Percentiles rank a stretch among this genome's conserved stretches.
phyloP scores from a whole-genome alignment of 2,797 vertebrate genomes.

The Tenualosa ilisha region DNA sequence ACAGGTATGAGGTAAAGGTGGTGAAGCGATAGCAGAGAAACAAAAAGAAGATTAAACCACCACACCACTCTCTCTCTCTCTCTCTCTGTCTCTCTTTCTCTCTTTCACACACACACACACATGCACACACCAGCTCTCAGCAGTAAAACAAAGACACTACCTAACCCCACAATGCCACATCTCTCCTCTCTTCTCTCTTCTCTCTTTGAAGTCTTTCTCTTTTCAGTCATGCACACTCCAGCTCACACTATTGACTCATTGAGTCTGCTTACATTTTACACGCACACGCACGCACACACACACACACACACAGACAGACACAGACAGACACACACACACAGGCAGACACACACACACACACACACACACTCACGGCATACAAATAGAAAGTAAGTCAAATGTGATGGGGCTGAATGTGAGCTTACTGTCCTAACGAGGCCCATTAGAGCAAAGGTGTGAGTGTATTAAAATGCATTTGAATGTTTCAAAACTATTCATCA shows the following conservation, averaged over 20 bases:
- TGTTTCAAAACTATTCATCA: background rate
- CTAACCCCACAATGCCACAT: background rate
- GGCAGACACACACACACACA: background rate
- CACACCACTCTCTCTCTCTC: background rate
- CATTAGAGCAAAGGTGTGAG: background rate
- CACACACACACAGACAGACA: background rate
- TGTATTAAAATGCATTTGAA: background rate
- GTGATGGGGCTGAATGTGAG: background rate
- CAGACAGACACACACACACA: background rate
- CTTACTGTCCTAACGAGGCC: background rate
- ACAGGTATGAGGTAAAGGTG: background rate
- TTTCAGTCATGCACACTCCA: background rate
- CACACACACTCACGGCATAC: background rate
- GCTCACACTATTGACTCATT: background rate
- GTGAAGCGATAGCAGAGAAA: background rate
- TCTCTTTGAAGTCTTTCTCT: background rate
- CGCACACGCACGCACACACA: slow-evolving; percentile 3
- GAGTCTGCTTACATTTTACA: background rate
- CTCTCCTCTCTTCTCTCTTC: background rate
- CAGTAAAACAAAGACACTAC: background rate
- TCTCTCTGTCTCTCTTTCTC: too few species aligned
- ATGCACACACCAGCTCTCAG: background rate
- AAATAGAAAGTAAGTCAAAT: background rate
- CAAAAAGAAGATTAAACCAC: background rate
- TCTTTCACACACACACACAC: background rate